Conservation (phyloP, 2,113 vertebrate genomes). For the Phoenicopterus ruber region DNA sequence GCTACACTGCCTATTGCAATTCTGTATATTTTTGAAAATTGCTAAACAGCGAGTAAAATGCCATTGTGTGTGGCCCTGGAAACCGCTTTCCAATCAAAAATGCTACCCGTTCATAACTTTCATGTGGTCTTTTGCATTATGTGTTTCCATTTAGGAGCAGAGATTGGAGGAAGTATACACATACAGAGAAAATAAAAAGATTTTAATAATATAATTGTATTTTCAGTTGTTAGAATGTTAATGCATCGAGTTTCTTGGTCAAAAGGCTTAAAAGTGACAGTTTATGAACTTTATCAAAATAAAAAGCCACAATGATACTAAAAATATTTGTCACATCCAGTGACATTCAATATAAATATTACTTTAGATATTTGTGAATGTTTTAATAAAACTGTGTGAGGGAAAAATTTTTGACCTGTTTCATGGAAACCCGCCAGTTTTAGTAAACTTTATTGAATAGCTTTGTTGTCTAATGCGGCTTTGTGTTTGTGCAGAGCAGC, state of each 20-base stretch:
- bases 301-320: background rate
- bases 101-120: background rate
- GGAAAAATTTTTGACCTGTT: background rate
- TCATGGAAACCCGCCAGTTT: background rate
- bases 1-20: background rate
- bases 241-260: background rate
- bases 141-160: background rate
- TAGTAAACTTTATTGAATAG: background rate
- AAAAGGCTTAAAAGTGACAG: background rate
- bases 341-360: background rate
- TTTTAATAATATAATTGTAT: background rate
- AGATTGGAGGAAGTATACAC: background rate
- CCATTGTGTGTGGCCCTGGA: background rate
- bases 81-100: background rate
- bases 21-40: background rate
- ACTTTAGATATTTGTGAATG: background rate
- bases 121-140: background rate
- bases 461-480: background rate
- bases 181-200: background rate
- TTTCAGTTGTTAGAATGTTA: background rate
- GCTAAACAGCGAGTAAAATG: background rate
- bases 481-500: conserved; percentile 13
- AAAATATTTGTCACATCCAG: background rate
- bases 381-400: background rate
- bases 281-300: background rate